Evolutionary conservation across 2,113 vertebrate species (phyloP).

Genomic region (Camelus bactrianus): DNA sequence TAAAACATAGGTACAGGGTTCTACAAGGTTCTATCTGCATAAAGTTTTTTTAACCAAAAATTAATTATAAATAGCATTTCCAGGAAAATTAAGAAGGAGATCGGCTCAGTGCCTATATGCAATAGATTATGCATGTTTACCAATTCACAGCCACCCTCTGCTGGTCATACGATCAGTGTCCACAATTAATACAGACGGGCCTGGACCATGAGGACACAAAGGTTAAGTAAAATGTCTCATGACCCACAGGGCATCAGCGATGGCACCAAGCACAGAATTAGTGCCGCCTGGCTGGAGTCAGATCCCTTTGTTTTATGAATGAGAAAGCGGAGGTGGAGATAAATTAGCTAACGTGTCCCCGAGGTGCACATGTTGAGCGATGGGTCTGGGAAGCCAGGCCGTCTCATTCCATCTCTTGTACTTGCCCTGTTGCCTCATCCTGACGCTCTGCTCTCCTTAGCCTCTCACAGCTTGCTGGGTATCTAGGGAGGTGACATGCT

Average conservation of each 20-base stretch:
- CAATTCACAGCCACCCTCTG: background rate
- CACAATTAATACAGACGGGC: background rate
- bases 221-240: background rate
- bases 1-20: background rate
- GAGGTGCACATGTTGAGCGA: background rate
- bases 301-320: background rate
- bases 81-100: background rate
- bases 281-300: background rate
- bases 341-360: background rate
- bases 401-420: background rate
- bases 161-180: rapidly evolving
- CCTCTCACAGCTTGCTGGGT: background rate
- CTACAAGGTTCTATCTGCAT: rapidly evolving
- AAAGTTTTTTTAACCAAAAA: background rate
- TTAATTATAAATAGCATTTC: background rate
- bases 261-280: background rate
- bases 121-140: background rate
- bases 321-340: background rate
- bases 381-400: background rate
- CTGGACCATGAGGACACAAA: too few relatives aligned
- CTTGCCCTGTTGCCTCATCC: rapidly evolving
- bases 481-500: background rate
- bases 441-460: background rate
- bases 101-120: background rate
- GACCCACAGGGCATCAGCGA: background rate